Conservation (phyloP, 2,888 invertebrate species). For the Caradrina clavipalpis region DNA sequence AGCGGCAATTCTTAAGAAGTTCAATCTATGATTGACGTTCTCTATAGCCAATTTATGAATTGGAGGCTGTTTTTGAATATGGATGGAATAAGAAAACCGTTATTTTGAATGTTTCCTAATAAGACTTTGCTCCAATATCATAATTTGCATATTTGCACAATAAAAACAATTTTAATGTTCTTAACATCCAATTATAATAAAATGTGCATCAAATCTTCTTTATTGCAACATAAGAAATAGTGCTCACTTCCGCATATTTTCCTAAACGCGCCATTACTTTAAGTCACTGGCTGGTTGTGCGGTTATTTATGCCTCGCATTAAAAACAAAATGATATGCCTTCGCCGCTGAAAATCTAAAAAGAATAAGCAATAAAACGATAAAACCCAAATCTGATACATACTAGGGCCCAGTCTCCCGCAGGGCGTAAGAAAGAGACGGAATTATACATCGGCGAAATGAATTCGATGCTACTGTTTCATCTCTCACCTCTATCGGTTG, state of each 20-base stretch:
- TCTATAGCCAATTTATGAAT: conserved; percentile 34
- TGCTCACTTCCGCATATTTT: conserved; percentile 84
- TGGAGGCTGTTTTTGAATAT: not conserved
- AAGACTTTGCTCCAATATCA: not conserved
- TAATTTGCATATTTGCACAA: conserved; percentile 33
- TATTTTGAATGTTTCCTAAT: not conserved
- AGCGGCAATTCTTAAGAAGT: conserved; percentile 79
- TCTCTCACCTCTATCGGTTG: conserved; percentile 90
- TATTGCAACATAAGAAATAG: conserved; percentile 76
- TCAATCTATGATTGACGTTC: conserved; percentile 70
- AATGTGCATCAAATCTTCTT: conserved; percentile 60
- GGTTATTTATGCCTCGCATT: conserved; percentile 89
- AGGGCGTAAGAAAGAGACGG: conserved; percentile 85
- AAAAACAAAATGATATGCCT: conserved; percentile 91
- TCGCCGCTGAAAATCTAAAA: conserved; percentile 91
- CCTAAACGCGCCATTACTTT: conserved; percentile 86
- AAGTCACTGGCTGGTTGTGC: conserved; percentile 85
- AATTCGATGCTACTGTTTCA: conserved; percentile 91
- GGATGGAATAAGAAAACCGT: not conserved
- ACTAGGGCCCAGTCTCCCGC: conserved; percentile 88
- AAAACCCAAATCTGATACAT: conserved; percentile 91
- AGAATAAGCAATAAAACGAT: conserved; percentile 91
- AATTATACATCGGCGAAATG: conserved; percentile 87
- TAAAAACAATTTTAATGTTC: conserved; percentile 52
- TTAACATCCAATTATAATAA: conserved; percentile 59